Conservation (phyloP, 2,797 vertebrate genomes). For the Borostomias antarcticus region DNA sequence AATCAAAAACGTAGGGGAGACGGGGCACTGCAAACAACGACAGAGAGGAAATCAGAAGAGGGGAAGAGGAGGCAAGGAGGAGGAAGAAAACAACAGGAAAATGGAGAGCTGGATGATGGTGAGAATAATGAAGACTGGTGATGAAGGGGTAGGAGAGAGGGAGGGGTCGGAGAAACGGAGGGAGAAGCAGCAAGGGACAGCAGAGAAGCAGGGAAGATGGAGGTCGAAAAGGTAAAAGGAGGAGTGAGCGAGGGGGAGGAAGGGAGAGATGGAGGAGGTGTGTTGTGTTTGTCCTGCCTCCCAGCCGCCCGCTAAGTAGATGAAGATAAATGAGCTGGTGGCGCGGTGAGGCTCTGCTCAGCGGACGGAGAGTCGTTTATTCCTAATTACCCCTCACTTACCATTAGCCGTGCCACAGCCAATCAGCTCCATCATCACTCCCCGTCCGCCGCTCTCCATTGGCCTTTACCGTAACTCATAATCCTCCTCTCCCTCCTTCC, state of each 20-base stretch:
- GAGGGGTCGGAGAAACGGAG: conserved; percentile 18
- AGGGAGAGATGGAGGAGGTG: conserved; percentile 52
- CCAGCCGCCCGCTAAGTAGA: conserved; percentile 71
- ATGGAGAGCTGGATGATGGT: conserved; percentile 24
- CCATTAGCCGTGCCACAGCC: conserved; percentile 72
- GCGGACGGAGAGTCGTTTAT: conserved; percentile 71
- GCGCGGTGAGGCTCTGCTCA: conserved; percentile 59
- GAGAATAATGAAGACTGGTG: no score
- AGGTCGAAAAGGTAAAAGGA: conserved; percentile 16
- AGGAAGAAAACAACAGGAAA: conserved; percentile 33
- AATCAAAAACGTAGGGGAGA: conserved; percentile 38
- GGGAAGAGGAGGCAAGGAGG: conserved; percentile 11
- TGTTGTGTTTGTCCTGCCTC: conserved; percentile 74
- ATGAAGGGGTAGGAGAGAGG: conserved; percentile 17
- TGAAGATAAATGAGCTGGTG: conserved; percentile 80
- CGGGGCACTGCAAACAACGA: conserved; percentile 14
- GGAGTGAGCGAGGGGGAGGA: conserved; percentile 31
- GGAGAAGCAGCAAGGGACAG: conserved; percentile 5
- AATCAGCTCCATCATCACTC: conserved; percentile 70
- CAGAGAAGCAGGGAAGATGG: background rate
- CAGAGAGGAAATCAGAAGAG: conserved; percentile 20
- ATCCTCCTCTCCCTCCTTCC: conserved; percentile 23
- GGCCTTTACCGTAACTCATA: conserved; percentile 32
- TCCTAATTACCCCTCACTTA: conserved; percentile 82
- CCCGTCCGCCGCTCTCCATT: conserved; percentile 45